A percentile compares a stretch with the other conserved stretches of the same genome.
phyloP scores from a whole-genome alignment of 92 coral and sea anemone species.

The Virgularia gustaviana region DNA sequence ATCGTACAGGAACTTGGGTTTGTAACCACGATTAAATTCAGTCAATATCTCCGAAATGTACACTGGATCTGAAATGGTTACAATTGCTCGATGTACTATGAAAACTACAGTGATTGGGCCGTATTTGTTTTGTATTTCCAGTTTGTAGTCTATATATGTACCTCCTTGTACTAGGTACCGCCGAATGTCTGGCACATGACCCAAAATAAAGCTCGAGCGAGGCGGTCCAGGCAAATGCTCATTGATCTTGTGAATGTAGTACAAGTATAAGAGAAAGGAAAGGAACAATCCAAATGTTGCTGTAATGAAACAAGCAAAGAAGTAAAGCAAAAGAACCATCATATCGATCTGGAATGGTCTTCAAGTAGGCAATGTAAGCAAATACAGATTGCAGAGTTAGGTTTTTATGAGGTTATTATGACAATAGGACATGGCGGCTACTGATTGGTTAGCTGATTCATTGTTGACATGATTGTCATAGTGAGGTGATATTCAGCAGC shows the following conservation, averaged over 20 bases:
- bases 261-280: constrained; percentile 16
- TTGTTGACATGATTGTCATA: too few species aligned
- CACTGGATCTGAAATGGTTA: constrained; percentile 33
- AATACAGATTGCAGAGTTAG: too few species aligned
- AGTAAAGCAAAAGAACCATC: too few species aligned
- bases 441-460: too few species aligned
- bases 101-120: constrained; percentile 62
- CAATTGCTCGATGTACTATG: constrained; percentile 46
- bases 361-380: too few species aligned
- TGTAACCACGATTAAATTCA: background rate
- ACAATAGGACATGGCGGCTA: too few species aligned
- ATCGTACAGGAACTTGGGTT: constrained; percentile 6
- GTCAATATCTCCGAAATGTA: constrained; percentile 7
- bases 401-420: too few species aligned
- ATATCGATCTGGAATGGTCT: too few species aligned
- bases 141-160: constrained; percentile 4
- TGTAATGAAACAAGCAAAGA: background rate
- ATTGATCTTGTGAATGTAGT: constrained; percentile 41
- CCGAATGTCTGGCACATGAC: constrained; percentile 45
- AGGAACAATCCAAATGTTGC: background rate
- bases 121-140: constrained; percentile 39
- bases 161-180: constrained; percentile 30
- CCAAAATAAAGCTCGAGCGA: constrained; percentile 56
- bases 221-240: constrained; percentile 71
- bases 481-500: too few species aligned